These are phyloP conservation scores for Sapayoa aenigma DNA, from an alignment of 2,113 vertebrate genomes.

Conservation along the genomic window DNA sequence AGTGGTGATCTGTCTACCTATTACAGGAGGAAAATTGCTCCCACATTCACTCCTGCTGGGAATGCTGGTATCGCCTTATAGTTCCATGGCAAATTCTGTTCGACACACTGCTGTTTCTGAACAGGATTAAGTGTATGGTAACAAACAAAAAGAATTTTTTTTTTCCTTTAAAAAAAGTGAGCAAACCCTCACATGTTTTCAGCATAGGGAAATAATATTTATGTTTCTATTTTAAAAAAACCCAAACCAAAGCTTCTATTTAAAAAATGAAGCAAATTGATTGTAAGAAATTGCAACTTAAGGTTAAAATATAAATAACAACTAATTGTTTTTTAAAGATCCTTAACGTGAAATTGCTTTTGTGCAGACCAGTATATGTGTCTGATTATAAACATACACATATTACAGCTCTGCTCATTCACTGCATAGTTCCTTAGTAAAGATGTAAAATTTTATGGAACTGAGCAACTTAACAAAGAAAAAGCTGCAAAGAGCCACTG, in stretches of 20 bases:
- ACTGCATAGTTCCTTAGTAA: background rate
- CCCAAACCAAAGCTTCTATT: background rate
- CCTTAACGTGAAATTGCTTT: background rate
- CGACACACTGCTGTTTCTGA: background rate
- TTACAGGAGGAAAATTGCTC: background rate
- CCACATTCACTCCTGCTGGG: background rate
- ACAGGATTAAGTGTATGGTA: background rate
- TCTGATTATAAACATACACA: background rate
- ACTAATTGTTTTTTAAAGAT: background rate
- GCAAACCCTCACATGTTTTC: background rate
- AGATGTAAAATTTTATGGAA: background rate
- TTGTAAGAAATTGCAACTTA: background rate
- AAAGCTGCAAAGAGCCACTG: background rate
- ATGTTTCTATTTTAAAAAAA: background rate
- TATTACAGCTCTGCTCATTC: background rate
- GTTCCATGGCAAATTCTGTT: background rate
- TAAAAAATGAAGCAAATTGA: background rate
- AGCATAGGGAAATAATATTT: background rate
- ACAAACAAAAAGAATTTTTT: background rate
- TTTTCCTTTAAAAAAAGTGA: background rate
- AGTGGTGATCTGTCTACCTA: background rate
- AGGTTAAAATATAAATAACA: background rate
- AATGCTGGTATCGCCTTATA: background rate
- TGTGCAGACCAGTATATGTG: background rate
- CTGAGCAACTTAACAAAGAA: background rate